phyloP scores from a whole-genome alignment of 2,113 vertebrate genomes.

The Mohoua ochrocephala region DNA sequence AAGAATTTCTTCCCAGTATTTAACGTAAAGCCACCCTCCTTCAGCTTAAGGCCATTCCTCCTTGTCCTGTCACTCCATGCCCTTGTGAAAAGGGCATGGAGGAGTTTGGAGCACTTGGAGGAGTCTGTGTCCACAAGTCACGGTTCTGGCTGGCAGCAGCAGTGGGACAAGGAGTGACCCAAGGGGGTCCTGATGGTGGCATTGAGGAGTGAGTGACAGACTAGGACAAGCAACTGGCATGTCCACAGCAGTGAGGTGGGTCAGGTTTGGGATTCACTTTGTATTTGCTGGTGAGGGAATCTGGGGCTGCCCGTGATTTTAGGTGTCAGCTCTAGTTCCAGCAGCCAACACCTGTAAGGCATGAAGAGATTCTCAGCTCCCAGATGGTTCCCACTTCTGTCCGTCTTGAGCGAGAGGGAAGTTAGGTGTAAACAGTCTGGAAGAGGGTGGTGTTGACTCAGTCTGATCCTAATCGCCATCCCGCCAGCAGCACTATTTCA shows the following conservation, averaged over 20 bases:
- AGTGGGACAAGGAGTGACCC: neutral
- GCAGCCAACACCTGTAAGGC: neutral
- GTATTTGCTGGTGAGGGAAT: neutral
- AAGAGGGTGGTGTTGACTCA: neutral
- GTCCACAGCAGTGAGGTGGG: neutral
- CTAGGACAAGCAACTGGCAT: neutral
- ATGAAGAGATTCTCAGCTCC: neutral
- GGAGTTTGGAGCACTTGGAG: neutral
- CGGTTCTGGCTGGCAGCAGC: neutral
- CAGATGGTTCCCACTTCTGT: neutral
- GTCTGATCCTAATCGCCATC: neutral
- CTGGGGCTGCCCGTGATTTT: neutral
- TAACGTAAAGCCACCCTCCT: neutral
- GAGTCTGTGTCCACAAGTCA: neutral
- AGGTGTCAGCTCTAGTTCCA: neutral
- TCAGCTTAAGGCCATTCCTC: neutral
- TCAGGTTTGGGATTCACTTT: neutral
- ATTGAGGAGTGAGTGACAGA: neutral
- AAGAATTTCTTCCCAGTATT: neutral
- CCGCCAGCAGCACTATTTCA: neutral
- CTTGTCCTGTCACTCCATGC: neutral
- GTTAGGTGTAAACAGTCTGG: neutral
- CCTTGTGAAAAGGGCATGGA: neutral
- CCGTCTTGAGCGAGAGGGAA: neutral
- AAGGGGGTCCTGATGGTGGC: neutral